Evolutionary conservation across 2,113 vertebrate species (phyloP), one percentile per base, ranked within the genome.

Genomic region (Choloepus hoffmanni): DNA sequence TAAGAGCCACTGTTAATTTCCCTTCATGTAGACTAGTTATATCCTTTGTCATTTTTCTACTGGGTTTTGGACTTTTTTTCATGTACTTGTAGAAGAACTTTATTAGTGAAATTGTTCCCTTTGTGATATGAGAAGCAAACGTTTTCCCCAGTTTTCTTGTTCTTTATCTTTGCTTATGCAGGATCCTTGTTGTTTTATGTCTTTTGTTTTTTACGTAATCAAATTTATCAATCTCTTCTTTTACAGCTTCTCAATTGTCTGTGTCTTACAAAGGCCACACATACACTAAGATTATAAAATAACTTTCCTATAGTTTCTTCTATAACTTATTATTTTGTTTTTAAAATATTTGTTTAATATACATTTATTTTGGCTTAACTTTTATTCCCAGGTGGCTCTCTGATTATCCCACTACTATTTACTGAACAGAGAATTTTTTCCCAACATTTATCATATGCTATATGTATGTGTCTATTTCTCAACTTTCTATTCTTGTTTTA

Each of bases 271-370:
- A 36, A 91, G 40, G 19, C 10, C 78, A 36, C 24, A 65, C 55
- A 14, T 50, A 50, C 21, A 45, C 21, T 24, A 94, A 72, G 23
- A 83, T 77, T 82, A 85, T 89, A 97, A 90, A 90, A 85, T 68
- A 74, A 95, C 11, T 70, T 84, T 65, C 45, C 55, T 30, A 33
- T 72, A 16, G 13, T 60, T 93, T 92, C 33, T 87, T 79, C 40
- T 76, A 14, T n/a, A 72, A 87, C 10, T 43, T 81, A 55, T 7
- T 45, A 16, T 10, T 55, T 67, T 60, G 76, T 65, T 70, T 82
- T 40, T 63, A 4, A 21, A 90, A 33, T 83, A 84, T 77, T 58
- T 83, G 36, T 73, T 73, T 48, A 87, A 65, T 50, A 78, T 30
- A 78, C 65, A 58, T 50, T 43, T 5, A 43, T 87, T 84, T 84